A percentile compares a stretch with the other conserved stretches of the same genome.
Evolutionary conservation across 2,113 vertebrate genomes (phyloP).

Genomic region (Dromiciops gliroides): DNA sequence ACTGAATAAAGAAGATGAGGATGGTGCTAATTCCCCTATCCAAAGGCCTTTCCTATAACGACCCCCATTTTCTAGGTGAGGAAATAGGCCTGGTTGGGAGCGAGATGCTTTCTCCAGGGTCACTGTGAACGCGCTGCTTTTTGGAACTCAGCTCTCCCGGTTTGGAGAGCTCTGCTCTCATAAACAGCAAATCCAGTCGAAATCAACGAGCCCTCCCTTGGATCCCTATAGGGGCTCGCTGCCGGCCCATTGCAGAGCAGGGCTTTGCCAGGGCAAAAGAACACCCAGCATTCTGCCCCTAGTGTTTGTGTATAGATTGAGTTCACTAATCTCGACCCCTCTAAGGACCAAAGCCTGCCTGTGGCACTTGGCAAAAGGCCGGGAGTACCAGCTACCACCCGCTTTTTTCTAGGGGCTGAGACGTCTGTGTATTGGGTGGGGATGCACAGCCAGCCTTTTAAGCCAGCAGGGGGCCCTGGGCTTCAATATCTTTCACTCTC

Average conservation of each 20-base stretch:
- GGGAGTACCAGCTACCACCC: not conserved
- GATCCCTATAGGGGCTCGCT: not conserved
- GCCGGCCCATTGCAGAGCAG: not conserved
- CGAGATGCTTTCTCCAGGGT: not conserved
- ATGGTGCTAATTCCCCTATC: not conserved
- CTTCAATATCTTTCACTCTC: not conserved
- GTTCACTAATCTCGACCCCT: not conserved
- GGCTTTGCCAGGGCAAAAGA: not conserved
- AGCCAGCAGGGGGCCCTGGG: not conserved
- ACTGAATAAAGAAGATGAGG: not conserved
- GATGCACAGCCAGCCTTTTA: not conserved
- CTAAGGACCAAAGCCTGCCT: not conserved
- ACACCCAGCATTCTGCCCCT: not conserved
- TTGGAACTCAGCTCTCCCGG: not conserved
- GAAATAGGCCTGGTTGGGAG: not conserved
- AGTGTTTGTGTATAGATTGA: not conserved
- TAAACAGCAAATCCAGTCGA: rapidly evolving
- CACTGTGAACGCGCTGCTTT: not conserved
- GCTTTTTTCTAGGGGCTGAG: constrained; percentile 11
- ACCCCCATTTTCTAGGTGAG: constrained; percentile 25
- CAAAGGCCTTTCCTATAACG: not conserved
- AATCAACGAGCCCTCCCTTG: not conserved
- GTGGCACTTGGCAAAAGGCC: not conserved
- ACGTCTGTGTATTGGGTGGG: not conserved
- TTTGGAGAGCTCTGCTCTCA: not conserved